Conservation (phyloP, 1,140 invertebrate species). For the silkworm (Bombyx mori) region ASM3026992v2 NC_085122.1:14244501-14245000, state of each 20-base stretch:
- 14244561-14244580: slow-evolving; percentile 8
- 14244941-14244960: slow-evolving; percentile 11
- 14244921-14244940: slow-evolving; percentile 7
- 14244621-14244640: slow-evolving; percentile 5
- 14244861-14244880: slow-evolving; percentile 14
- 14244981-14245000: slow-evolving; percentile 20
- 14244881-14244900: slow-evolving; percentile 9
- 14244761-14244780: slow-evolving; percentile 19
- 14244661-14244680: slow-evolving; percentile 4
- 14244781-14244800: slow-evolving; percentile 14
- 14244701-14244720: neutral
- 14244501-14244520: slow-evolving; percentile 6
- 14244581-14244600: slow-evolving; percentile 5
- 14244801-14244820: slow-evolving; percentile 17
- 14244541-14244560: slow-evolving; percentile 9
- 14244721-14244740: slow-evolving; percentile 10
- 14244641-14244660: slow-evolving; percentile 3
- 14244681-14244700: neutral
- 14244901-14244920: slow-evolving; percentile 19
- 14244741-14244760: slow-evolving; percentile 20
- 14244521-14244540: slow-evolving; percentile 11
- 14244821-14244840: slow-evolving; percentile 22
- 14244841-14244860: slow-evolving; percentile 11
- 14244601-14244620: slow-evolving; percentile 5
- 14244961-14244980: slow-evolving; percentile 6